Percentiles rank a stretch among this genome's conserved stretches.
phyloP scores from a whole-genome alignment of 2,113 vertebrate genomes.

The Pantherophis guttatus region DNA sequence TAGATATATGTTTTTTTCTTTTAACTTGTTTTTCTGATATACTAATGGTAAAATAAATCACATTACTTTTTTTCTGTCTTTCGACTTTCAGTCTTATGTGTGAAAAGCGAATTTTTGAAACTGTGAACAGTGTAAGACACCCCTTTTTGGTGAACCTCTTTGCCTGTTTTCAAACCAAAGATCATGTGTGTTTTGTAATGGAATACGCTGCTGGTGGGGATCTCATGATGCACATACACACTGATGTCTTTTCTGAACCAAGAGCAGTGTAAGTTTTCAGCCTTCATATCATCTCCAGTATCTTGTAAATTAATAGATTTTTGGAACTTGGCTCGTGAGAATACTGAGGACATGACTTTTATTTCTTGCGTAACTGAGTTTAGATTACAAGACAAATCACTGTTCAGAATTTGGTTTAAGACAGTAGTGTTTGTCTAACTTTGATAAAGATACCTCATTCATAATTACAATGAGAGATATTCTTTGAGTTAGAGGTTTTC shows the following conservation, averaged over 20 bases:
- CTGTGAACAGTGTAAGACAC: conserved; percentile 97
- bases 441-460: background rate
- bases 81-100: conserved; percentile 88
- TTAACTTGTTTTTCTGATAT: background rate
- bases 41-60: background rate
- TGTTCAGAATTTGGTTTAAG: background rate
- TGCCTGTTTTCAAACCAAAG: conserved; percentile 98
- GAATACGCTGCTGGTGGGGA: conserved; percentile 98
- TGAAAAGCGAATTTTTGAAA: conserved; percentile 98
- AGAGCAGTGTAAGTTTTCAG: conserved; percentile 87
- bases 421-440: background rate
- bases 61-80: background rate
- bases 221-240: conserved; percentile 99
- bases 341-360: background rate
- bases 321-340: background rate
- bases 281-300: too few relatives aligned
- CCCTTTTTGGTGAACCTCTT: conserved; percentile 99
- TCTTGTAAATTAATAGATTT: background rate
- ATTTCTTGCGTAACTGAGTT: background rate
- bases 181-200: conserved; percentile 99
- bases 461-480: background rate
- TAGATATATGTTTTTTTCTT: background rate
- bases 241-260: conserved; percentile 97
- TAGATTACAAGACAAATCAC: background rate
- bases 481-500: background rate